Base-by-base conservation (phyloP, 2,888 invertebrate species). In the Dicranocentrus wangi region DNA sequence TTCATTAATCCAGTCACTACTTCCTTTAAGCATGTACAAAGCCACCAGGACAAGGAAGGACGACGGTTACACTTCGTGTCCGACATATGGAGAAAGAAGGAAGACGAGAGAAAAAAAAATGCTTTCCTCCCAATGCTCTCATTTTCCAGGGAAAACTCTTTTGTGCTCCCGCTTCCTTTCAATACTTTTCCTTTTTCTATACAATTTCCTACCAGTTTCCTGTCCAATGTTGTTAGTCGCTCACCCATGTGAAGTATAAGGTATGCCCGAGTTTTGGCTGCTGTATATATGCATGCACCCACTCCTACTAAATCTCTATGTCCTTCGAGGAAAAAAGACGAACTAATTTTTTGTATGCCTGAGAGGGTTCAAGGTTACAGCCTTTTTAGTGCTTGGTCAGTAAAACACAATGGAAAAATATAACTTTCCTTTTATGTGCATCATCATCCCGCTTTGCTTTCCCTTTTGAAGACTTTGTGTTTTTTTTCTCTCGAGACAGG, bases 191-290 rank as follows among this genome's bases (percentile, higher is more conserved):
- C 70, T 28, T 58, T 70, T 55, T 58, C 78, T 68, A 61, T 61
- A 53, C 71, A 70, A 78, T 78, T 78, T 78, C 78, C 78, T 71
- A 39, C 61, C 55, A 78, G 55, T 70, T 77, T 77, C 77, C 77
- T 70, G 53, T 70, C 51, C 61, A 60, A 70, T 71, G 58, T 32
- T 68, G 60, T 32, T 65, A 53, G 8, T 65, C 60, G 19, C 19
- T 3, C 39, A 17, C 58, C 39, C 15, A 68, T 51, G 28, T 68
- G 32, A 32, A 25, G 23, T 7, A 70, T 42, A 68, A 23, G 19
- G 55, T 27, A 68, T 25, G 15, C 25, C 3, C 3, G 8, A 23
- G 42, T 51, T 55, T 28, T 70, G n/a, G n/a, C n/a, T n/a, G n/a
- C n/a, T n/a, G n/a, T 21, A 42, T 17, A 58, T 51, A 51, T 8